Conservation (phyloP, 2,797 vertebrate genomes). For the Amphiprion clarkii region DNA sequence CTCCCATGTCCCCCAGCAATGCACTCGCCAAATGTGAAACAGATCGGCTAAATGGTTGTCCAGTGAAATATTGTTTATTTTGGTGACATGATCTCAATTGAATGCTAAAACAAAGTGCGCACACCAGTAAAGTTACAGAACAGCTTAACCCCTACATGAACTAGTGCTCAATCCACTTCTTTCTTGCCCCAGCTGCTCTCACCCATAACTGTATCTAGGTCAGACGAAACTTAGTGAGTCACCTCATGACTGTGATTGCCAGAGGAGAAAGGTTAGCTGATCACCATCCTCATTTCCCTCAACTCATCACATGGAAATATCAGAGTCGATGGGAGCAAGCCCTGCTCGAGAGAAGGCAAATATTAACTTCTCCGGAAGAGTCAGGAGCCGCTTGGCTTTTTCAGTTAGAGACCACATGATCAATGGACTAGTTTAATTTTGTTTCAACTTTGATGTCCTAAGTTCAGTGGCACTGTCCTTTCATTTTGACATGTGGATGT, state of each 20-base stretch:
- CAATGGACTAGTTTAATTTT: background rate
- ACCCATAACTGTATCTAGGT: slow-evolving; percentile 66
- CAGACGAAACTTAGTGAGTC: slow-evolving; percentile 73
- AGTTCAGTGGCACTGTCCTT: background rate
- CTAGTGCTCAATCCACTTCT: slow-evolving; percentile 26
- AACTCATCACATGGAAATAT: slow-evolving; percentile 54
- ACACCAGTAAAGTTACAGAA: background rate
- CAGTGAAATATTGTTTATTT: background rate
- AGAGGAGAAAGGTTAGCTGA: slow-evolving; percentile 63
- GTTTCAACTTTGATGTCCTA: background rate
- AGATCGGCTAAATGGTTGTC: too few relatives aligned
- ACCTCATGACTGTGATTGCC: slow-evolving; percentile 67
- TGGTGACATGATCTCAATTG: background rate
- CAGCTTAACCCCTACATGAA: slow-evolving; percentile 5
- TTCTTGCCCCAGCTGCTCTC: slow-evolving; percentile 21
- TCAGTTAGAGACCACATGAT: background rate
- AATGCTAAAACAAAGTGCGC: background rate
- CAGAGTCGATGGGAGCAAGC: slow-evolving; percentile 24
- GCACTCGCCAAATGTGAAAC: too few relatives aligned
- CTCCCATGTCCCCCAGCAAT: too few relatives aligned
- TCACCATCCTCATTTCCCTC: slow-evolving; percentile 57
- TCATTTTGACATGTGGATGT: background rate
- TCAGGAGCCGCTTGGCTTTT: slow-evolving; percentile 5
- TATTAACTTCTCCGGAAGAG: slow-evolving; percentile 21
- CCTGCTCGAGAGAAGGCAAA: slow-evolving; percentile 8